Conservation (phyloP, 2,888 invertebrate species). For the Noctua janthina region DNA sequence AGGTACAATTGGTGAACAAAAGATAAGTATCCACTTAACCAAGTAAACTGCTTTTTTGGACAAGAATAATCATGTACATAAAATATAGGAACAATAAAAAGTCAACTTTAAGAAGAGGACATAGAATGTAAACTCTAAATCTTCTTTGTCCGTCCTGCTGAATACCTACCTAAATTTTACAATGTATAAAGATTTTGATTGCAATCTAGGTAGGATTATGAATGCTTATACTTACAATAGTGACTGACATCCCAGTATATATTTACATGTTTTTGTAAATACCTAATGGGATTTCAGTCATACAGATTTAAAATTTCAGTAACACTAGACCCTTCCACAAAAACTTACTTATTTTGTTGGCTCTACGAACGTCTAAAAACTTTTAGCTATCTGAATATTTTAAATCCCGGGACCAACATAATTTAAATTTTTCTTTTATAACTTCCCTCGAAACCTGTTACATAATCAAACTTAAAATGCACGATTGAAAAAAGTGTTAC, state of each 20-base stretch:
- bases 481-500: background rate
- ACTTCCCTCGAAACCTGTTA: background rate
- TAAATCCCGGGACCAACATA: constrained; percentile 47
- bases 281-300: background rate
- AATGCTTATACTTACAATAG: background rate
- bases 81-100: background rate
- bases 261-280: background rate
- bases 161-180: background rate
- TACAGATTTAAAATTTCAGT: background rate
- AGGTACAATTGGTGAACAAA: background rate
- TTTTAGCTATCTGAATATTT: constrained; percentile 37
- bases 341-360: constrained; percentile 5
- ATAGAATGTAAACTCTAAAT: constrained; percentile 1
- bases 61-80: background rate
- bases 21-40: background rate
- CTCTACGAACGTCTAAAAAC: constrained; percentile 4
- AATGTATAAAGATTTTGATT: background rate
- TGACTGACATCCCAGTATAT: background rate
- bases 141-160: background rate
- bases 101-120: background rate
- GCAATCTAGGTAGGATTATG: constrained; percentile 3
- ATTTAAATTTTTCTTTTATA: constrained; percentile 19
- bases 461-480: background rate
- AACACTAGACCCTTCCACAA: background rate
- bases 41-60: background rate